Evolutionary conservation across 1,140 invertebrate species (phyloP).

Genomic region (Aphidius ervi): DNA sequence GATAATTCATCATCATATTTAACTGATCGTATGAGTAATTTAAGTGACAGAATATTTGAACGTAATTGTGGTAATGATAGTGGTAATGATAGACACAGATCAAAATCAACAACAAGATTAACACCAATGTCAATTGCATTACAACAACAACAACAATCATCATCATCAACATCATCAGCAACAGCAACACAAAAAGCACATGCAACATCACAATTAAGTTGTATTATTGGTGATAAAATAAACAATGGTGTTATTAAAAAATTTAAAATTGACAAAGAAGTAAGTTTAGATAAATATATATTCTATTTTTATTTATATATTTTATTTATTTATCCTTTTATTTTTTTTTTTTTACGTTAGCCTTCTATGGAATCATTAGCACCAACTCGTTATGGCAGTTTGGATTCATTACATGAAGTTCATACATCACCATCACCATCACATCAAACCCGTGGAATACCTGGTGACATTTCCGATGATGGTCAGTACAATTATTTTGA

Average conservation of each 20-base stretch:
- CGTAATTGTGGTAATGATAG: conserved; percentile 15
- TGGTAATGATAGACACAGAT: conserved; percentile 20
- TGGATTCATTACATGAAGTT: conserved; percentile 64
- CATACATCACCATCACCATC: conserved; percentile 43
- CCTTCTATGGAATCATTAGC: conserved; percentile 32
- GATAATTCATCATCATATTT: conserved; percentile 31
- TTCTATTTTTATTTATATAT: neutral
- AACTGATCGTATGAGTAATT: conserved; percentile 33
- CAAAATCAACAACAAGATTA: conserved; percentile 30
- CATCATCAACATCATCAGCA: conserved; percentile 26
- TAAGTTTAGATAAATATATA: conserved; percentile 22
- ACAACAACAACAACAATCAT: conserved; percentile 35
- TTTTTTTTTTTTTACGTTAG: conserved; percentile 12
- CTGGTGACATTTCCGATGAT: conserved; percentile 54
- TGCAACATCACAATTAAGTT: conserved; percentile 33
- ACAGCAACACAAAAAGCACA: conserved; percentile 29
- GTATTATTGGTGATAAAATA: conserved; percentile 34
- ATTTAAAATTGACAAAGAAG: conserved; percentile 52
- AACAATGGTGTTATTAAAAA: conserved; percentile 47
- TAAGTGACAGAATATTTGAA: conserved; percentile 23
- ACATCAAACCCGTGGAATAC: conserved; percentile 37
- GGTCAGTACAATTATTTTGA: conserved; percentile 46
- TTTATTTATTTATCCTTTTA: neutral
- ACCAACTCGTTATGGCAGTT: conserved; percentile 53
- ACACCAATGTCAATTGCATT: conserved; percentile 36